Evolutionary conservation across 2,797 vertebrate species (phyloP), one percentile per base, ranked within the genome.

Genomic region (Micropoecilia bifurca): DNA sequence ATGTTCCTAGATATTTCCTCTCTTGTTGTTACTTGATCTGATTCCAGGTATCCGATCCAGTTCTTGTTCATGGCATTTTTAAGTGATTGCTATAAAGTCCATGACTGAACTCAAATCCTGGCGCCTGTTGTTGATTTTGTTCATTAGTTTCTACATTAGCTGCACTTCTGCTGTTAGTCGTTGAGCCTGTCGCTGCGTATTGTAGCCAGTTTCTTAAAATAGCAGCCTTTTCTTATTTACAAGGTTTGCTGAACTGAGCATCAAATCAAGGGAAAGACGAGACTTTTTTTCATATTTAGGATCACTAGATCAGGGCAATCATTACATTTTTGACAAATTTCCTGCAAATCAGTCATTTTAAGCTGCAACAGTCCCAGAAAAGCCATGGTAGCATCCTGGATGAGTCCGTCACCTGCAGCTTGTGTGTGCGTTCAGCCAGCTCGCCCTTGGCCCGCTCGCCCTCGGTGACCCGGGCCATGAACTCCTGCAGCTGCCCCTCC

Each of bases 401-500:
- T 8, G 7, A 36, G 18, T 3, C 18, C 3, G 36, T 89, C 55
- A 96, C 96, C 98, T 99, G 98, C 61, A 99, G 95, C 81, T 98
- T 99, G 91, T 96, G 97, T 0, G 95, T 78, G 73, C 97, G 98
- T 13, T 99, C 99, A 0, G 94, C 93, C 91, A 99, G 94, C 48
- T 99, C 98, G 33, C 93, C 95, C 85, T 97, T 96, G 79, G 96
- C 83, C 33, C 96, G 92, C 85, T 99, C 99, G 0, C 97, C 97
- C 89, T 99, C 99, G 0, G 96, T 92, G 83, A 96, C 95, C 73
- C 98, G 97, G 89, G 97, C 93, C 25, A 96, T 96, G 3, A 97
- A 92, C 93, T 99, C 99, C 89, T 99, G 99, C 45, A 99, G 96
- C 90, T 99, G 98, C 5, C 93, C 92, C 81, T 99, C 99, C 20